A percentile compares a stretch with the other conserved stretches of the same genome.
These are phyloP conservation scores for Oscheius onirici DNA, from an alignment of 2,888 invertebrate genomes.

Conservation along the genomic window DNA sequence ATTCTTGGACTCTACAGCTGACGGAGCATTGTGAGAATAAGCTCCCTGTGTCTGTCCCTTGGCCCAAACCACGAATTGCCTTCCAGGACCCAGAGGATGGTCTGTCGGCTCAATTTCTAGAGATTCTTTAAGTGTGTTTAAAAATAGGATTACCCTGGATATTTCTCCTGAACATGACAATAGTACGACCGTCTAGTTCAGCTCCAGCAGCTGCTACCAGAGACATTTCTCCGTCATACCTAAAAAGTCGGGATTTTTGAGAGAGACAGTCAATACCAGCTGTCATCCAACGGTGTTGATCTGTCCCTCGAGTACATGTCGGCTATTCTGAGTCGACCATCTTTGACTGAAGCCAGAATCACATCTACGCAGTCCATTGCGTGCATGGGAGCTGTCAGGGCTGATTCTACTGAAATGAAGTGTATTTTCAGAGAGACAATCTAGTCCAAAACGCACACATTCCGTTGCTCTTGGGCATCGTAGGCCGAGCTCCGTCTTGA, in stretches of 20 bases:
- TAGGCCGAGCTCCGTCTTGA: constrained; percentile 46
- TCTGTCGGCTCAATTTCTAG: constrained; percentile 70
- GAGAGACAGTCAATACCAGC: too few species aligned
- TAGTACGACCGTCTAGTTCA: constrained; percentile 60
- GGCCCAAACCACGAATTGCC: constrained; percentile 61
- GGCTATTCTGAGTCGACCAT: constrained; percentile 57
- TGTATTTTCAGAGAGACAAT: not conserved
- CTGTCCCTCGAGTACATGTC: constrained; percentile 69
- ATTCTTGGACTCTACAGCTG: constrained; percentile 47
- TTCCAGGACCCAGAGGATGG: constrained; percentile 67
- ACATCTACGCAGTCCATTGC: constrained; percentile 70
- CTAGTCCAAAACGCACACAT: constrained; percentile 40
- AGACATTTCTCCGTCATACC: constrained; percentile 68
- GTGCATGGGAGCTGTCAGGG: constrained; percentile 62
- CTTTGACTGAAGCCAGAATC: constrained; percentile 58
- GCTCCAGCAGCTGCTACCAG: constrained; percentile 63
- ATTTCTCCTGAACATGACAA: constrained; percentile 67
- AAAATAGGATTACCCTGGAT: constrained; percentile 49
- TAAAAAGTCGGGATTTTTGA: too few species aligned
- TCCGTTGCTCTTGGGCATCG: constrained; percentile 60
- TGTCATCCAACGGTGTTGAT: constrained; percentile 65
- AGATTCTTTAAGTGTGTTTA: too few species aligned
- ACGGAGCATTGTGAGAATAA: constrained; percentile 47
- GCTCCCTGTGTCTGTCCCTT: constrained; percentile 58
- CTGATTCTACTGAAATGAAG: constrained; percentile 59